Percentiles rank a stretch among this genome's conserved stretches.
These are phyloP conservation scores for Stomorhina lunata DNA, from an alignment of 2,888 invertebrate species.

Conservation along the genomic window DNA sequence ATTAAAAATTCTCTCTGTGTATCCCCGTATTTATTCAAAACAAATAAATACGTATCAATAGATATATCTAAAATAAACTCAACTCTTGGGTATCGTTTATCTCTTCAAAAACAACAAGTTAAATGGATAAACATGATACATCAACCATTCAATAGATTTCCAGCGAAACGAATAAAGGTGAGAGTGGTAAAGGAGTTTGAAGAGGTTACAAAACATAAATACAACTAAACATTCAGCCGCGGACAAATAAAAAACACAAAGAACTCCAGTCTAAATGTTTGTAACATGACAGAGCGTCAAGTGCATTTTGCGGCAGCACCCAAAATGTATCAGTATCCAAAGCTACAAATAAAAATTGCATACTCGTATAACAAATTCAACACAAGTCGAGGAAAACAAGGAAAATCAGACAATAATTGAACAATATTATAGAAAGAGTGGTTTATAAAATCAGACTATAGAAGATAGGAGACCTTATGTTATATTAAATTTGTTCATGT, in stretches of 20 bases:
- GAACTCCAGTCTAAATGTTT: constrained; percentile 53
- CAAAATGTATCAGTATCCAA: constrained; percentile 39
- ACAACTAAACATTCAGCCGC: constrained; percentile 14
- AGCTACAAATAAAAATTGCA: constrained; percentile 4
- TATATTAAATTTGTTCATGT: neutral
- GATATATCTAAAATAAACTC: constrained; percentile 6
- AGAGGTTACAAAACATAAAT: neutral
- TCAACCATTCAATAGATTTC: constrained; percentile 34
- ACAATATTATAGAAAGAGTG: neutral
- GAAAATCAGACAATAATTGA: neutral
- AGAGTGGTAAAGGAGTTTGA: neutral
- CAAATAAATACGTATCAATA: no score
- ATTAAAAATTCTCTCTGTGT: neutral
- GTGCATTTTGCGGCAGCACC: constrained; percentile 53
- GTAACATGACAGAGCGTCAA: constrained; percentile 52
- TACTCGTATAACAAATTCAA: no score
- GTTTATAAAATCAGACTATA: neutral
- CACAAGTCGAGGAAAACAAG: neutral
- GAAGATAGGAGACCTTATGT: neutral
- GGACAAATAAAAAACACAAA: constrained; percentile 15
- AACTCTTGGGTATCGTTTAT: constrained; percentile 47
- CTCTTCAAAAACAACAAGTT: constrained; percentile 45
- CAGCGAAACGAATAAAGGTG: neutral
- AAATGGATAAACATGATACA: constrained; percentile 50
- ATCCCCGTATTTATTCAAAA: neutral